Conservation (phyloP, 2,888 invertebrate genomes). For the Dolomedes plantarius region DNA sequence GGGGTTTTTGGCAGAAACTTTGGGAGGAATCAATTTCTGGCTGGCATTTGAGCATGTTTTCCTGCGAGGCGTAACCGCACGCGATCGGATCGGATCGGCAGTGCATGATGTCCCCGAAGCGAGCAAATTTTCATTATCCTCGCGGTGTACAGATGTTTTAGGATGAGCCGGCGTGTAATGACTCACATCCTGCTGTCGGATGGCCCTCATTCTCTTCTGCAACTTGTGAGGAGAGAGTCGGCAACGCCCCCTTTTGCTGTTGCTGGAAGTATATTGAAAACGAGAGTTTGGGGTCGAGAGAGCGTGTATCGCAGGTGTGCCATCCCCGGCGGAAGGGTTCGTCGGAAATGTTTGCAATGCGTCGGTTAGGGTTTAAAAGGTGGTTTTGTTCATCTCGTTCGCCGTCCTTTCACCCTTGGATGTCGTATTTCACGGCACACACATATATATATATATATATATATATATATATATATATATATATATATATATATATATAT, state of each 20-base stretch:
- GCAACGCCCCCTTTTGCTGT: not conserved
- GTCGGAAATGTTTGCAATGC: not conserved
- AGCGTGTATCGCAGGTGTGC: not conserved
- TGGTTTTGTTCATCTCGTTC: too few relatives aligned
- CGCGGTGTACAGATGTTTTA: not conserved
- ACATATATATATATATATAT: too few relatives aligned
- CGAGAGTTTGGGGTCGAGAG: not conserved
- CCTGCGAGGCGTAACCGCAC: too few relatives aligned
- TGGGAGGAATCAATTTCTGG: too few relatives aligned
- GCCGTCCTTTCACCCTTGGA: too few relatives aligned
- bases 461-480: too few relatives aligned
- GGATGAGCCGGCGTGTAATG: constrained; percentile 6
- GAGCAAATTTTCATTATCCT: not conserved
- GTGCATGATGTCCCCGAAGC: not conserved
- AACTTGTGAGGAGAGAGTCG: not conserved
- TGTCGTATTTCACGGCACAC: too few relatives aligned
- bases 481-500: too few relatives aligned
- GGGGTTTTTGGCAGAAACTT: too few relatives aligned
- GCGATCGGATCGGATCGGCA: not conserved
- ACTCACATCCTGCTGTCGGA: constrained; percentile 7
- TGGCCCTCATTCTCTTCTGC: not conserved
- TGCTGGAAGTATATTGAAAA: not conserved
- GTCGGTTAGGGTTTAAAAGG: too few relatives aligned
- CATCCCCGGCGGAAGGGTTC: constrained; percentile 11
- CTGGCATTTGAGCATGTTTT: too few relatives aligned